Evolutionary conservation across 2,888 invertebrate genomes (phyloP), one percentile per base, ranked within the genome.

Genomic region (Pristionchus japonicus): DNA sequence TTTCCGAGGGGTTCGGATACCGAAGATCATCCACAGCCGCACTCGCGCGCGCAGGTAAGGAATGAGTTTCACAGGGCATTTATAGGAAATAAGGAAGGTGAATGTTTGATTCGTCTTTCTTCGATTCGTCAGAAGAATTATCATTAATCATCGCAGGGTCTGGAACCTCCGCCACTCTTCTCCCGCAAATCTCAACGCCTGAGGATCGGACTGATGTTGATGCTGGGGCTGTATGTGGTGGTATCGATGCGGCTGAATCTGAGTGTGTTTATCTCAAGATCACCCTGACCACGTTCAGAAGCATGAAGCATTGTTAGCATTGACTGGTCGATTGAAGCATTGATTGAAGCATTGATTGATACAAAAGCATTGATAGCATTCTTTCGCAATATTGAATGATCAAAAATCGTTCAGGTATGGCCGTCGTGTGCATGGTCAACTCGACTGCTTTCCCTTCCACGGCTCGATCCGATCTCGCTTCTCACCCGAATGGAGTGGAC

Each of bases 401-500:
- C 6, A 70, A 9, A 31, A 15, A 52, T 37, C 3, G 1, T n/a
- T 40, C 27, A 87, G 89, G 91, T 7, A 93, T 92, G 90, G 93
- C 91, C 34, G 89, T 92, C 6, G 91, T 92, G 20, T 92, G 92
- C 70, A 92, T 92, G 92, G 93, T 92, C 20, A 91, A 92, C 82
- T 88, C 89, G 1, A 91, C 91, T 2, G 91, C 91, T 52, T 89
- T 88, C 47, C 70, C 70, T 17, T 31, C 47, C 3, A 70, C 70
- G 0, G 37, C 82, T 4, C n/a, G 77, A 4, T 43, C 77, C 11
- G 77, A 77, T 77, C 43, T 77, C 1, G 1, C 27, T 6, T 70
- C 37, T 2, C 77, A 77, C 4, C 77, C 70, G 15, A 17, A 31
- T 20, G 15, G 4, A 43, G 20, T 23, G 6, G 70, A 9, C 15